A percentile compares a stretch with the other conserved stretches of the same genome.
These are phyloP conservation scores for Myzus persicae DNA, from an alignment of 1,140 invertebrate genomes.

Conservation along the genomic window DNA sequence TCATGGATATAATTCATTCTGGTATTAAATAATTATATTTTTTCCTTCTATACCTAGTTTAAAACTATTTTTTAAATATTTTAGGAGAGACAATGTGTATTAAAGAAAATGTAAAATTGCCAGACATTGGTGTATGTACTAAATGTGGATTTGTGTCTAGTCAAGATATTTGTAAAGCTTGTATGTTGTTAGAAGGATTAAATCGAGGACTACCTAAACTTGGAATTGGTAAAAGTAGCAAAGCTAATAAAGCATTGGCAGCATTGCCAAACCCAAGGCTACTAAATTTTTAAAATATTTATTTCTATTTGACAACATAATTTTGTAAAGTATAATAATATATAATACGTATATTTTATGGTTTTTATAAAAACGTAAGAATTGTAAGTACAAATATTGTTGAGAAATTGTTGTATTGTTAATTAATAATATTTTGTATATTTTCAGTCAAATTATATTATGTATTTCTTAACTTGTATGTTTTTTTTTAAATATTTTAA, in stretches of 20 bases:
- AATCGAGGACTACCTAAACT: conserved; percentile 90
- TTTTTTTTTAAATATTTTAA: not conserved
- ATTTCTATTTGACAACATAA: not conserved
- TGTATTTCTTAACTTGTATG: not conserved
- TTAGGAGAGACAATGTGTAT: conserved; percentile 85
- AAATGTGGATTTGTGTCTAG: conserved; percentile 96
- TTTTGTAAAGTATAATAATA: not conserved
- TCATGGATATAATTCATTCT: conserved; percentile 98
- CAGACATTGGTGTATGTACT: conserved; percentile 80
- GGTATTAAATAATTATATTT: conserved; percentile 67
- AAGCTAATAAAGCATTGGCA: conserved; percentile 71
- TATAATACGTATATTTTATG: not conserved
- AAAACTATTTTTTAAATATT: not conserved
- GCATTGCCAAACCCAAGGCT: conserved; percentile 24
- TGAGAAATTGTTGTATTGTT: not conserved
- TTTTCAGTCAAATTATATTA: not conserved
- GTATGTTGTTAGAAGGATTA: conserved; percentile 92
- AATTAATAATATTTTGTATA: not conserved
- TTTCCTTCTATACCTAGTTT: not conserved
- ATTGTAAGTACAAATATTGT: not conserved
- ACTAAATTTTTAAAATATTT: conserved; percentile 30
- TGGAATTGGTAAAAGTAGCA: conserved; percentile 85
- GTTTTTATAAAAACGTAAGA: not conserved
- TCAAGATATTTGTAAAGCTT: conserved; percentile 96
- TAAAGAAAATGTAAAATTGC: conserved; percentile 82